Evolutionary conservation across 1,140 invertebrate species (phyloP), one percentile per base, ranked within the genome.

Genomic region (Drosophila lowei): DNA sequence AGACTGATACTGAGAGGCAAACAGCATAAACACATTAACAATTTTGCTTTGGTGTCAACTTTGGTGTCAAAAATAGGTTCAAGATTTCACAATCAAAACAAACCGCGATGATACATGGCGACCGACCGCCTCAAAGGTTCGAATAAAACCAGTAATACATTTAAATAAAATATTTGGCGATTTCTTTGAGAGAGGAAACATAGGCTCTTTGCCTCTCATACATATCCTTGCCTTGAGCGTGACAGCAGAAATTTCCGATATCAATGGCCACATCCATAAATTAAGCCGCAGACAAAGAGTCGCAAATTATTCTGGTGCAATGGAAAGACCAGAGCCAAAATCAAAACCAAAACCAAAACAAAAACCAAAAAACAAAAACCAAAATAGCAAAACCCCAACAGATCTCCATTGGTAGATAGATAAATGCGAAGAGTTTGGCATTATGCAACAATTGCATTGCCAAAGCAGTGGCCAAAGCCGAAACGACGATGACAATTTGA

Each of bases 301-400:
- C 28, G 47, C 63, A 81, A 85, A 78, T 85, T 85, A 85, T 85
- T 85, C 81, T 85, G 81, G 68, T 81, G 81, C 81, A 85, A 86
- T 72, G 74, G 71, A 72, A 34, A 72, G 48, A 63, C 49, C 70
- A 76, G 72, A 72, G 57, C 54, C 67, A 60, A 77, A 77, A 30
- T 34, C 62, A 8, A 60, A 58, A 50, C 34, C 43, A 59, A 77
- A 78, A 64, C 50, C 53, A n/a, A n/a, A n/a, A n/a, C 44, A 43
- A 18, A 63, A 63, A 63, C 16, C n/a, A 34, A 47, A 47, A 52
- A 50, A 34, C 48, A 56, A 59, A 77, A 78, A 55, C 47, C 55
- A 52, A 43, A 13, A 65, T 44, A 65, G 13, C n/a, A 25, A 47
- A 48, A 16, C 16, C 1, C 28, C 28, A 38, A 38, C 8, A 53